Base-by-base conservation (phyloP, 2,113 vertebrate species). In the Pomatorhinus ruficollis region DNA sequence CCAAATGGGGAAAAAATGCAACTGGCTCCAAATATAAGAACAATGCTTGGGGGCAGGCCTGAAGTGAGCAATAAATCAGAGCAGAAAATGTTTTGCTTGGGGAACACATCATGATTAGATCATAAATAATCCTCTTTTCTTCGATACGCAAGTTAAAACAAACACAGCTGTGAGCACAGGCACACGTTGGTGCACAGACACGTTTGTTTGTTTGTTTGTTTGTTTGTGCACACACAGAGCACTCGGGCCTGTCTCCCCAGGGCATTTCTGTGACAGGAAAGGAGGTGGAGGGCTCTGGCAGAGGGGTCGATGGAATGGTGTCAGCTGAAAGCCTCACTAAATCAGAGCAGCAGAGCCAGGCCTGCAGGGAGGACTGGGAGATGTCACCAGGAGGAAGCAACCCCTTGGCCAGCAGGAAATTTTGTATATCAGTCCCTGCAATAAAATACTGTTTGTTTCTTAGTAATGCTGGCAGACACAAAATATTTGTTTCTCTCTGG, bases 41-140 rank as follows among this genome's bases (percentile, higher is more conserved):
- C 93, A 94, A 86, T 87, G 85, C 88, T 93, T 84, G 76, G 93
- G 79, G 88, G 72, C 80, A 94, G 79, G 88, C 90, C 92, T 87
- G 54, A 66, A 89, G 79, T 84, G 74, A 86, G 56, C 83, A 93
- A 65, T 96, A 96, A 95, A 90, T 84, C 71, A 83, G 89, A 86
- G 83, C 91, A 83, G 77, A 86, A 92, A 93, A 66, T 74, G 79
- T 63, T 95, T 92, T 72, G 27, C 89, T 75, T 30, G 83, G 74
- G 83, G 80, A 96, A 70, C 47, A 50, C 42, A 66, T 78, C 21
- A 45, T 12, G 88, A 82, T 78, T 72, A 57, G 87, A 86, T 80
- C 91, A 92, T 71, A 96, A 97, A 95, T 92, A 95, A 87, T 84
- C 61, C 50, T 93, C 57, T 95, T 96, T 92, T 82, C 68, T 85